Percentiles rank a stretch among this genome's conserved stretches.
These are phyloP conservation scores for Harlomillsia oculata DNA, from an alignment of 1,140 invertebrate species.

Conservation along the genomic window DNA sequence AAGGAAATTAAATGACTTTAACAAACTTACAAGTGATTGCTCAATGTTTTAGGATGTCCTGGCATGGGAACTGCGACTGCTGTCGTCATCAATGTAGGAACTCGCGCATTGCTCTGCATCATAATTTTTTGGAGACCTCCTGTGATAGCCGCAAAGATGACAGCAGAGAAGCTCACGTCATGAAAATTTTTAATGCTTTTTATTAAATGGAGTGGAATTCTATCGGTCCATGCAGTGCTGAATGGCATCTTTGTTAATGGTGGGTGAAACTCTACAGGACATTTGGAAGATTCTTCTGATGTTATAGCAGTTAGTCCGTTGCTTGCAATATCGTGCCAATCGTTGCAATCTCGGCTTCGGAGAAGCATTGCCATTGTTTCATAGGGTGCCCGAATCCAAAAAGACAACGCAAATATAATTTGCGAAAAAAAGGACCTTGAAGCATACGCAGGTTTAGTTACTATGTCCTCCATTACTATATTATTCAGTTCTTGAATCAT, in stretches of 20 bases:
- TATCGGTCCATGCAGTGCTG: not conserved
- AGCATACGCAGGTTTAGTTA: constrained; percentile 8
- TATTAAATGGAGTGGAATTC: constrained; percentile 15
- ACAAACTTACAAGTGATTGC: constrained; percentile 20
- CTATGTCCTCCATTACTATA: constrained; percentile 3
- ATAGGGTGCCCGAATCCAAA: constrained; percentile 15
- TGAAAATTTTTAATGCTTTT: constrained; percentile 24
- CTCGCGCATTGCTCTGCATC: constrained; percentile 6
- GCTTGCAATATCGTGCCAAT: constrained; percentile 11
- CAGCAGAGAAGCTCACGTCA: constrained; percentile 13
- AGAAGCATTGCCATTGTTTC: constrained; percentile 17
- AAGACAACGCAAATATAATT: not conserved
- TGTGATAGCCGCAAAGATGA: constrained; percentile 15
- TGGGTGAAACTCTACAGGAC: too few species aligned
- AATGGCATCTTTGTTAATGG: constrained; percentile 8
- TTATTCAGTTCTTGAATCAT: constrained; percentile 18
- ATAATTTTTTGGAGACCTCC: constrained; percentile 20
- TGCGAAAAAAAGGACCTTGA: not conserved
- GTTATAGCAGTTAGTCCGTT: too few species aligned
- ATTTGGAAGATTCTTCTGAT: too few species aligned
- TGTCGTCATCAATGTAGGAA: constrained; percentile 20
- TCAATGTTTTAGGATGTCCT: constrained; percentile 20
- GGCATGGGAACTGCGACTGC: constrained; percentile 26
- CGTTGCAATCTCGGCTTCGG: constrained; percentile 13
- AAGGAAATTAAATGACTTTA: not conserved